phyloP scores from a whole-genome alignment of 2,888 invertebrate species.

The Latrodectus hesperus region DNA sequence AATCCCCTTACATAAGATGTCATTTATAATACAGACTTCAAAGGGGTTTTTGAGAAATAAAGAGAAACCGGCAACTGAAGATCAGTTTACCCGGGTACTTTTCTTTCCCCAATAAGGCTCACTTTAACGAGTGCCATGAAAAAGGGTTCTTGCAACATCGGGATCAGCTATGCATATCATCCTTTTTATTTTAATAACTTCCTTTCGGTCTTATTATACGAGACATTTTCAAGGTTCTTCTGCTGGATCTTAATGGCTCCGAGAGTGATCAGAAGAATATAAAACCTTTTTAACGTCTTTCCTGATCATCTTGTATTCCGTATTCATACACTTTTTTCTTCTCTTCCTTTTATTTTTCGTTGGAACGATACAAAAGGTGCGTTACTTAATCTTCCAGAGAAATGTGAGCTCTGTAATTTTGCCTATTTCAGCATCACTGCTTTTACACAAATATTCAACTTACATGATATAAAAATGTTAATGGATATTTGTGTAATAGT shows the following conservation, averaged over 20 bases:
- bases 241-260: neutral
- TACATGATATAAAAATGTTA: no score
- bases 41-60: no score
- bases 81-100: neutral
- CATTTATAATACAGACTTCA: no score
- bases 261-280: neutral
- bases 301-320: conserved; percentile 5
- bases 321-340: neutral
- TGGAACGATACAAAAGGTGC: neutral
- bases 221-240: conserved; percentile 1
- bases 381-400: no score
- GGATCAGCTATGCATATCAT: conserved; percentile 38
- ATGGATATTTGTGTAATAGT: no score
- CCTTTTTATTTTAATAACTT: conserved; percentile 43
- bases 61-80: no score
- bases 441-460: no score
- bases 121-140: conserved; percentile 21
- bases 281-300: neutral
- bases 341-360: neutral
- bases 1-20: no score
- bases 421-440: no score
- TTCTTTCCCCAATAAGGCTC: conserved; percentile 3
- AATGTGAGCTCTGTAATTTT: no score
- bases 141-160: conserved; percentile 15
- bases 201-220: conserved; percentile 20